Conservation (phyloP, 2,113 vertebrate species). For the Ceyx cyanopectus region DNA sequence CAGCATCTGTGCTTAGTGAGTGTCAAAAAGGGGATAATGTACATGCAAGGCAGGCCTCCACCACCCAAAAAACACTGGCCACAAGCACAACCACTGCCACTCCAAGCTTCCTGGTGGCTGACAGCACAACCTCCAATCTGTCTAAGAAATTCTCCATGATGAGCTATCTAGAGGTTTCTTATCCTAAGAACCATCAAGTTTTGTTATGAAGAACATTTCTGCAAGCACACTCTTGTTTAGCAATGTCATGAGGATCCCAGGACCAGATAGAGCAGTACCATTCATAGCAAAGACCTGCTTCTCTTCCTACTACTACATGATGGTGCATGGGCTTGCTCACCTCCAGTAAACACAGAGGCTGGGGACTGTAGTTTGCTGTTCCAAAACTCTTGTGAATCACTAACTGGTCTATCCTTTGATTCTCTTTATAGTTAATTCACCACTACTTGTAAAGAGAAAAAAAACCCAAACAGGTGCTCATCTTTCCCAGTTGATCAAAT, state of each 20-base stretch:
- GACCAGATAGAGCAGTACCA: background rate
- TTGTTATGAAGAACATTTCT: background rate
- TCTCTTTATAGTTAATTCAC: background rate
- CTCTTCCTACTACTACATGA: background rate
- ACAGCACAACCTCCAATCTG: background rate
- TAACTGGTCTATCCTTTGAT: background rate
- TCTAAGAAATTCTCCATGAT: background rate
- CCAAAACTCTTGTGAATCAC: background rate
- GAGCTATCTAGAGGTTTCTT: background rate
- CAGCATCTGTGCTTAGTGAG: accelerated
- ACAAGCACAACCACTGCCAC: background rate
- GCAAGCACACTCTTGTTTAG: background rate
- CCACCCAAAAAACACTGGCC: background rate
- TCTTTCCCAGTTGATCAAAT: background rate
- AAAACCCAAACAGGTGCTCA: background rate
- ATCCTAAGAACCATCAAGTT: background rate
- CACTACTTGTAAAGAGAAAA: background rate
- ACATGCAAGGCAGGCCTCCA: background rate
- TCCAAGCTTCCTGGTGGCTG: accelerated
- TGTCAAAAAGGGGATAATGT: background rate
- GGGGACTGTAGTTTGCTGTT: background rate
- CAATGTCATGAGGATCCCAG: background rate
- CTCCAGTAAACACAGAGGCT: background rate
- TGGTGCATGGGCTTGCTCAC: accelerated
- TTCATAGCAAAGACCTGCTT: background rate